Percentiles rank a stretch among this genome's conserved stretches.
Conservation (phyloP, 2,888 invertebrate genomes). For the Ichneumoninae sp. region DNA sequence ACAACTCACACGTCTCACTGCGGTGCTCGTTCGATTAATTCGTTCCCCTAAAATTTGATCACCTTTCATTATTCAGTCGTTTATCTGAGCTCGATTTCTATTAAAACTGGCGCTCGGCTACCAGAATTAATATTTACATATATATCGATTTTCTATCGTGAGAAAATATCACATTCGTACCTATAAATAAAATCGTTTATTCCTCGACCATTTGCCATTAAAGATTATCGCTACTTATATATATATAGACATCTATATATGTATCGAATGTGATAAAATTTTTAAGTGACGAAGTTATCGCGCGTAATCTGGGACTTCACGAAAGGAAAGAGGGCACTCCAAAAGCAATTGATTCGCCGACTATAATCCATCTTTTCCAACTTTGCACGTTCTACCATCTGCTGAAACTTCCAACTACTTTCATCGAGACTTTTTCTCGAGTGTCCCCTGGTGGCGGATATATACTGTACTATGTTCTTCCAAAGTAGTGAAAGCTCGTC, state of each 20-base stretch:
- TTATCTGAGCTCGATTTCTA: background rate
- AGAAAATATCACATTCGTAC: background rate
- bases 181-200: conserved; percentile 17
- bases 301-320: background rate
- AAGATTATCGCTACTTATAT: conserved; percentile 6
- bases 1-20: background rate
- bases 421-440: conserved; percentile 4
- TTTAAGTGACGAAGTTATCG: conserved; percentile 17
- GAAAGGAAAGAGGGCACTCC: background rate
- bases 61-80: background rate
- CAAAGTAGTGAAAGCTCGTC: background rate
- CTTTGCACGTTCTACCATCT: background rate
- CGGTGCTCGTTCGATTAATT: background rate
- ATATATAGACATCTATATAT: background rate
- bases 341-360: conserved; percentile 24
- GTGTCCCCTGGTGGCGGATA: background rate
- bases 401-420: background rate
- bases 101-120: background rate
- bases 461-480: background rate
- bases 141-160: background rate
- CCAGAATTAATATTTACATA: background rate
- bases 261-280: conserved; percentile 1
- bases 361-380: conserved; percentile 35
- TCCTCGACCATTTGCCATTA: background rate
- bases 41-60: background rate